Percentiles rank a stretch among this genome's conserved stretches.
These are phyloP conservation scores for Thalassoma bifasciatum DNA, from an alignment of 2,113 vertebrate species.

Conservation along the genomic window DNA sequence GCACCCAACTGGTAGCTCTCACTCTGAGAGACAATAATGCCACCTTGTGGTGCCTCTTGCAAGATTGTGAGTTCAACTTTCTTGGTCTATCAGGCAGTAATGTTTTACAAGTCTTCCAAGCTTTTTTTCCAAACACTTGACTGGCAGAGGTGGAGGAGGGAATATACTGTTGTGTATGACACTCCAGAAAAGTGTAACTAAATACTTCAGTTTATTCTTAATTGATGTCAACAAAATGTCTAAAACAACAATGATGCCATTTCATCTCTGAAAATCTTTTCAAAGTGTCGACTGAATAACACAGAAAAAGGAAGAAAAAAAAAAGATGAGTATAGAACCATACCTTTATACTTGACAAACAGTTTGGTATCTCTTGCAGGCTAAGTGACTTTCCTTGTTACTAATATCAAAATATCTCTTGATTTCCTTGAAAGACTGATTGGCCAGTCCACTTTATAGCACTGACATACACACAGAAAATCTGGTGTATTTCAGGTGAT, in stretches of 20 bases:
- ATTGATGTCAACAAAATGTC: slow-evolving; percentile 1
- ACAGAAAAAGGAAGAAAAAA: not conserved
- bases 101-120: slow-evolving; percentile 24
- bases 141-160: not conserved
- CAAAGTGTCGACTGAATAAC: not conserved
- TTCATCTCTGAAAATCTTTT: not conserved
- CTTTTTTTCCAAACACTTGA: not conserved
- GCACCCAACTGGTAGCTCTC: slow-evolving; percentile 40
- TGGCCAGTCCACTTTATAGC: not conserved
- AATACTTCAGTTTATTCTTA: not conserved
- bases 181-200: not conserved
- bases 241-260: not conserved
- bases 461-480: not conserved
- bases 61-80: not conserved
- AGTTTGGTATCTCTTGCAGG: not conserved
- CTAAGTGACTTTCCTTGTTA: slow-evolving; percentile 6
- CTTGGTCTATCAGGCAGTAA: slow-evolving; percentile 34
- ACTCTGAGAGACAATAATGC: slow-evolving; percentile 3
- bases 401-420: slow-evolving; percentile 22
- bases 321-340: not conserved
- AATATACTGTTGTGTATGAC: slow-evolving; percentile 9
- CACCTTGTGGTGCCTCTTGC: slow-evolving; percentile 1
- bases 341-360: not conserved
- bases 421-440: not conserved
- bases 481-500: not conserved